Base-by-base conservation (phyloP, 2,797 vertebrate genomes). In the Prionace glauca region DNA sequence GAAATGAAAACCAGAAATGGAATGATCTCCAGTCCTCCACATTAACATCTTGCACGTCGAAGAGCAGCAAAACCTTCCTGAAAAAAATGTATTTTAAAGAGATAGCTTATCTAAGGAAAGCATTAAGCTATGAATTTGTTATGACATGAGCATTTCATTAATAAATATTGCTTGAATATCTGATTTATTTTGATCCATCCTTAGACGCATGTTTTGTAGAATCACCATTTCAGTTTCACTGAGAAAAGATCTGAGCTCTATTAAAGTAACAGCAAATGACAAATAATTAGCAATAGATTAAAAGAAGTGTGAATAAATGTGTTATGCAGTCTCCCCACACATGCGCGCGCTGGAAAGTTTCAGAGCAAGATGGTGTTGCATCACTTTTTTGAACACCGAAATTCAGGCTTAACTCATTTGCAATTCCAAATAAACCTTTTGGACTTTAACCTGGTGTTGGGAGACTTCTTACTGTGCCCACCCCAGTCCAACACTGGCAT, bases 101-200 rank as follows among this genome's bases (percentile, higher is more conserved):
- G 62, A 18, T 11, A 92, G 22, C 16, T 65, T 69, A 67, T 67
- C 62, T 67, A 22, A 36, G n/a, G 90, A 67, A 67, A 92, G 90
- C 62, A 92, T 67, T 18, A 7, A 92, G 65, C 22, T 20, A 32
- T 67, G 90, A 92, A 92, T 92, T 67, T 92, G 90, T 92, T 92
- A 67, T 90, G 56, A 90, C 41, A 67, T 84, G 81, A 45, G 20
- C 22, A 45, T 94, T 94, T 74, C 93, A 72, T 94, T 56, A 94
- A 20, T 74, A 41, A 41, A 36, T 69, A 20, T 71, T 74, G 22
- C 45, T 26, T 74, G 69, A 94, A 74, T 56, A n/a, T 74, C 24
- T 26, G 41, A 65, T 74, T 74, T 72, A 71, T 94, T 65, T 65
- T 71, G 36, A 71, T 12, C 8, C 26, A n/a, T 10, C 22, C 71